Evolutionary conservation across 2,797 vertebrate species (phyloP), one percentile per base, ranked within the genome.

Genomic region (Molossus molossus): DNA sequence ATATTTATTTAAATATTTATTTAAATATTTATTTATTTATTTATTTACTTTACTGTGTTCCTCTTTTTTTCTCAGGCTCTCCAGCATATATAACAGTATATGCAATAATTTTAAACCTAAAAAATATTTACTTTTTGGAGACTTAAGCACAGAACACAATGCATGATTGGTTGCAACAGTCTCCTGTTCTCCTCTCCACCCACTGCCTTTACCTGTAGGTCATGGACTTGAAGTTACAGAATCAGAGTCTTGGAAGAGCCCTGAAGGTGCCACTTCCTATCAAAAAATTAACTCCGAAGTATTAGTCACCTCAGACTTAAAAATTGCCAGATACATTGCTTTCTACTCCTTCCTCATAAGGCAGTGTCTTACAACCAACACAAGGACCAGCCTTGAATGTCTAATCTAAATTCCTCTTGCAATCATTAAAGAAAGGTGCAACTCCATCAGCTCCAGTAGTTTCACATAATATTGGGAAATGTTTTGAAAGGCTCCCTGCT

Each of bases 371-470:
- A 84, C 9, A 1, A 94, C 81, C 94, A 45, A 45, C 40, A 45
- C 65, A 85, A 95, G 73, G 83, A 75, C 89, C 50, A 75, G 95
- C 64, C 90, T 94, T 89, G 45, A 93, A 88, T 72, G 77, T 86
- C 85, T 94, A 81, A 88, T 94, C 90, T 94, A 81, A 96, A 94
- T 96, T 96, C 84, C 90, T 95, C 86, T 89, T 85, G 90, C 48
- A 94, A 72, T 64, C 88, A 73, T 89, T 86, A 94, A 96, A 69
- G 96, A 95, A 94, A 96, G 94, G 82, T 93, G 48, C 55, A 90
- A 40, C 62, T 87, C 60, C 20, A 29, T 77, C 87, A 79, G 67
- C 65, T 81, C 65, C 72, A 70, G 50, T 48, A 89, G 65, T 93
- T 94, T 82, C 79, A 64, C 37, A 29, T 17, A n/a, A 48, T 86